Conservation (phyloP, 2,797 vertebrate genomes). For the Danionella dracula region DNA sequence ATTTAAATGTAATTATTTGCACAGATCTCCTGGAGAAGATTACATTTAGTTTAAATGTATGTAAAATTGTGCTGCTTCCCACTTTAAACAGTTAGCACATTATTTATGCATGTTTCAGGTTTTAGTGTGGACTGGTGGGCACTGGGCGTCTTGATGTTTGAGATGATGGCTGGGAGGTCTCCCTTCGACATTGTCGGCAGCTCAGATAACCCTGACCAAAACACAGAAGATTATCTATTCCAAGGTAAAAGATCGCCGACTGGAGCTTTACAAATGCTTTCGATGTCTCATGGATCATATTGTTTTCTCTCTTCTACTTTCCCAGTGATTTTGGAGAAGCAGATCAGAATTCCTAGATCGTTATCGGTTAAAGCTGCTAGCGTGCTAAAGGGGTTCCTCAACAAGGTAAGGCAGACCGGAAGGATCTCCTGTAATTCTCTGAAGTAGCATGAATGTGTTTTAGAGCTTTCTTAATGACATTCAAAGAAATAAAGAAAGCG, state of each 20-base stretch:
- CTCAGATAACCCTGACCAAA: slow-evolving; percentile 97
- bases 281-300: not conserved
- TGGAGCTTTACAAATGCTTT: not conserved
- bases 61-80: too few relatives aligned
- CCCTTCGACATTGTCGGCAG: slow-evolving; percentile 97
- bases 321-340: slow-evolving; percentile 97
- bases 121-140: slow-evolving; percentile 99
- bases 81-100: too few relatives aligned
- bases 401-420: slow-evolving; percentile 77
- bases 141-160: slow-evolving; percentile 94
- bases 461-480: slow-evolving; percentile 4
- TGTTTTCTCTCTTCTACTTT: not conserved
- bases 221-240: slow-evolving; percentile 98
- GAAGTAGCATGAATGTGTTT: not conserved
- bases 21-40: too few relatives aligned
- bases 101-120: slow-evolving; percentile 69
- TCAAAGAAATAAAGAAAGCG: not conserved
- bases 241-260: slow-evolving; percentile 74
- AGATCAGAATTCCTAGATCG: slow-evolving; percentile 95
- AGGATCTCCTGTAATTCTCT: slow-evolving; percentile 1
- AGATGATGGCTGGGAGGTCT: slow-evolving; percentile 98
- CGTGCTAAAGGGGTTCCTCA: slow-evolving; percentile 96
- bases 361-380: slow-evolving; percentile 98
- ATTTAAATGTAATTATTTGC: too few relatives aligned
- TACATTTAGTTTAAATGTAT: too few relatives aligned